Evolutionary conservation across 2,888 invertebrate genomes (phyloP), one percentile per base, ranked within the genome.

Genomic region (Kuschelorhynchus macadamiae): DNA sequence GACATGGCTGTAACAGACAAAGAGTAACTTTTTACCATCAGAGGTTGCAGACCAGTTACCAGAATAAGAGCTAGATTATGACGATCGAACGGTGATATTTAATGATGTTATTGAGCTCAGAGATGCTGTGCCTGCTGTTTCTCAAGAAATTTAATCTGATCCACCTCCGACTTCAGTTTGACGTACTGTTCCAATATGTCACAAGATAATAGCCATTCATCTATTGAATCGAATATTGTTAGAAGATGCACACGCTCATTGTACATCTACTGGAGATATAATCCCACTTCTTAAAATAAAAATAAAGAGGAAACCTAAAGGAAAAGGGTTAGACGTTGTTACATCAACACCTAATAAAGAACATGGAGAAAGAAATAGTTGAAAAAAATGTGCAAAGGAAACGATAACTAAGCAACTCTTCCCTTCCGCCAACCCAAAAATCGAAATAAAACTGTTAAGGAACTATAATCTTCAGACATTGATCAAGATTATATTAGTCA

Each of bases 281-380:
- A 18, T 50, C 32, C 39, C 36, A 16, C 12, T 49, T 9, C n/a
- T n/a, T 57, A 44, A 46, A 44, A 57, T 25, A 44, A 57, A 44
- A 32, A 60, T 55, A 63, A 42, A 25, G 20, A 57, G 65, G 36
- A 65, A 57, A 57, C 65, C 57, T 16, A 12, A 33, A 49, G 57
- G 65, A 17, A 63, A 53, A 63, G 63, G 63, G 9, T 53, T 63
- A 1, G 42, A 25, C 50, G 36, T 57, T 9, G 49, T 65, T 46
- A 65, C 57, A 12, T 57, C 65, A 21, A 49, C 50, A 16, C 65
- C 39, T 49, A 57, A 65, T 49, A 57, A 57, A 57, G 50, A 65
- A 49, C 65, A 57, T 11, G 14, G 57, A 57, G 66, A 66, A 60
- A 66, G 66, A 60, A 60, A n/a, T 44, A 32, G 50, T n/a, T 30